These are phyloP conservation scores for Melanerpes formicivorus DNA, from an alignment of 2,113 vertebrate genomes.

Conservation along the genomic window DNA sequence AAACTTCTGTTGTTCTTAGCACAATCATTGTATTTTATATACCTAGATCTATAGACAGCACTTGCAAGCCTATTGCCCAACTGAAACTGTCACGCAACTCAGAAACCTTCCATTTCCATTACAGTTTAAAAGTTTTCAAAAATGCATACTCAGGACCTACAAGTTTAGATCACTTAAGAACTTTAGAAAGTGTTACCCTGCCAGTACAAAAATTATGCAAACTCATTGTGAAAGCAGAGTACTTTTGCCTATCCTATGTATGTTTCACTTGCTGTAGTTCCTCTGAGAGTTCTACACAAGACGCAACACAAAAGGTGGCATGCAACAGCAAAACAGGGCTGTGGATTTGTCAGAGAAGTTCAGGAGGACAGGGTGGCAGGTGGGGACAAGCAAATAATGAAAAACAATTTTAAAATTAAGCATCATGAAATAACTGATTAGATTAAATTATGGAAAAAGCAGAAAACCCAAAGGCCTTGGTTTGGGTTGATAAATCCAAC, in stretches of 20 bases:
- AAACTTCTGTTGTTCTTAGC: background rate
- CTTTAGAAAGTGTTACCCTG: background rate
- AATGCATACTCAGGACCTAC: background rate
- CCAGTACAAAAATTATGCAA: background rate
- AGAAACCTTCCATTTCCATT: background rate
- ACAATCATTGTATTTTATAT: background rate
- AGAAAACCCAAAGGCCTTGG: background rate
- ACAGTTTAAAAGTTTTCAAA: background rate
- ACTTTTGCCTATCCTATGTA: background rate
- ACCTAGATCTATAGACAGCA: background rate
- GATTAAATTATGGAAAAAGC: background rate
- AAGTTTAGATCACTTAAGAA: background rate
- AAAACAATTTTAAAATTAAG: background rate
- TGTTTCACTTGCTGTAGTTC: background rate
- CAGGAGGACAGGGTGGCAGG: background rate
- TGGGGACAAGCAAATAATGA: background rate
- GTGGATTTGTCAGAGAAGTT: background rate
- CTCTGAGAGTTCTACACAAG: background rate
- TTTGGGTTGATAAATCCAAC: background rate
- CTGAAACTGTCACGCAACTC: background rate
- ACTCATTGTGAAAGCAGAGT: background rate
- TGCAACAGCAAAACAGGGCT: background rate
- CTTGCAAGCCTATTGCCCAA: background rate
- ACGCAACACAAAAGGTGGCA: fast-evolving
- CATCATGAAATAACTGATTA: background rate